Percentiles rank a stretch among this genome's conserved stretches.
phyloP scores from a whole-genome alignment of 2,113 vertebrate species.

The Penelope pileata region DNA sequence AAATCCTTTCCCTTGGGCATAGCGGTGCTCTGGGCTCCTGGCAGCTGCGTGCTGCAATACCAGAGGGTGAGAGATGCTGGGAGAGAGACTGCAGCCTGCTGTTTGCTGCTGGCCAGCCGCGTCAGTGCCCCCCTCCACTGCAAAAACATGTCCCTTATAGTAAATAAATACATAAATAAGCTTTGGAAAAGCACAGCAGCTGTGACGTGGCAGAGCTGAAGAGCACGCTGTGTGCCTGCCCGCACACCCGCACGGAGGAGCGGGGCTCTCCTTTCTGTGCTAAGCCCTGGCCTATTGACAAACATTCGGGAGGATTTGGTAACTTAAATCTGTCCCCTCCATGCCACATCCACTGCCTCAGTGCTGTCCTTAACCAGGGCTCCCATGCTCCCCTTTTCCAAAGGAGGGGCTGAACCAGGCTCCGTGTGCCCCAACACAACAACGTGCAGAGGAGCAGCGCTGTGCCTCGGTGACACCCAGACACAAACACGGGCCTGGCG shows the following conservation, averaged over 20 bases:
- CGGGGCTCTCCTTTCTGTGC: not conserved
- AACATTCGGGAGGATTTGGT: not conserved
- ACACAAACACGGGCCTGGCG: not conserved
- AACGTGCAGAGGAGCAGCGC: accelerated
- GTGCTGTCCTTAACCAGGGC: not conserved
- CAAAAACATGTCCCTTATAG: not conserved
- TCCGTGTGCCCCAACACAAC: accelerated
- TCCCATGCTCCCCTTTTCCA: not conserved
- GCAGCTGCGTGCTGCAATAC: not conserved
- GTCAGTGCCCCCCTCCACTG: not conserved
- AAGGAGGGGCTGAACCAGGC: not conserved
- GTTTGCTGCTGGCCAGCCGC: not conserved
- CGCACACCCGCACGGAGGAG: not conserved
- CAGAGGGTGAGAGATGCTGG: not conserved
- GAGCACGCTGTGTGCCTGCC: not conserved
- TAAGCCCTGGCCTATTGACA: not conserved
- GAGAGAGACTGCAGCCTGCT: not conserved
- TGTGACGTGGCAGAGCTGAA: not conserved
- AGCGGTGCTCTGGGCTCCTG: not conserved
- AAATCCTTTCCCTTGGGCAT: not conserved
- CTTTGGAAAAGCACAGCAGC: not conserved
- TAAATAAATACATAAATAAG: not conserved
- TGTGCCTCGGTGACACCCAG: not conserved
- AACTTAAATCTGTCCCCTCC: not conserved
- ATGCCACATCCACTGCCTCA: not conserved